These are phyloP conservation scores for Bicyclus anynana DNA, from an alignment of 1,140 invertebrate species.

Conservation along the genomic window DNA sequence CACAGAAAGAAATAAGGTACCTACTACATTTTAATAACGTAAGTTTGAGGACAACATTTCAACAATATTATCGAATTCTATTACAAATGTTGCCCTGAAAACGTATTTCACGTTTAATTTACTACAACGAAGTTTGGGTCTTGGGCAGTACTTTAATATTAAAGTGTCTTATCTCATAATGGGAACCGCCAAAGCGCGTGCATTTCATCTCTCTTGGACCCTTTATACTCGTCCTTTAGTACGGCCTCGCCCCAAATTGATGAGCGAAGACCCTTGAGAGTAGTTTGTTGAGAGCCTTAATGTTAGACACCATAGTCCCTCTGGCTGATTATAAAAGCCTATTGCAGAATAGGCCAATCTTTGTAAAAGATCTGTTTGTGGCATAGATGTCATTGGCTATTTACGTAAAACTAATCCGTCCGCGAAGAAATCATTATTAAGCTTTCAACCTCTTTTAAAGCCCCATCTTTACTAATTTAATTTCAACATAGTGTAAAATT, in stretches of 20 bases:
- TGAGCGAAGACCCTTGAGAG: not conserved
- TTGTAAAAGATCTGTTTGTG: too few relatives aligned
- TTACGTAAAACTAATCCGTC: too few relatives aligned
- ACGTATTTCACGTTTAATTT: not conserved
- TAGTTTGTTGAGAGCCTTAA: not conserved
- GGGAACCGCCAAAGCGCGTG: not conserved
- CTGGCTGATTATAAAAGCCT: not conserved
- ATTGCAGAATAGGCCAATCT: too few relatives aligned
- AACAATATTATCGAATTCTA: too few relatives aligned
- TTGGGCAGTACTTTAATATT: not conserved
- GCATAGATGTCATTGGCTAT: too few relatives aligned
- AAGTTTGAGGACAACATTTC: too few relatives aligned
- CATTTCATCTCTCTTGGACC: not conserved
- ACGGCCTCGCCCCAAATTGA: not conserved
- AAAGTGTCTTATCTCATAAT: not conserved
- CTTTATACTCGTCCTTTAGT: not conserved
- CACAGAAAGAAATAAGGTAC: too few relatives aligned
- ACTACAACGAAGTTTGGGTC: not conserved
- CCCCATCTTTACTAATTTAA: too few relatives aligned
- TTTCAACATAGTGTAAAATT: too few relatives aligned
- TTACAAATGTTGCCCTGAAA: not conserved
- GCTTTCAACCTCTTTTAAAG: too few relatives aligned
- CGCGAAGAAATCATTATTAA: too few relatives aligned
- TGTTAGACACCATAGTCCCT: not conserved
- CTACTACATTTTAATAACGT: too few relatives aligned